Evolutionary conservation across 2,113 vertebrate genomes (phyloP).

Genomic region (Neopipo cinnamomea): DNA sequence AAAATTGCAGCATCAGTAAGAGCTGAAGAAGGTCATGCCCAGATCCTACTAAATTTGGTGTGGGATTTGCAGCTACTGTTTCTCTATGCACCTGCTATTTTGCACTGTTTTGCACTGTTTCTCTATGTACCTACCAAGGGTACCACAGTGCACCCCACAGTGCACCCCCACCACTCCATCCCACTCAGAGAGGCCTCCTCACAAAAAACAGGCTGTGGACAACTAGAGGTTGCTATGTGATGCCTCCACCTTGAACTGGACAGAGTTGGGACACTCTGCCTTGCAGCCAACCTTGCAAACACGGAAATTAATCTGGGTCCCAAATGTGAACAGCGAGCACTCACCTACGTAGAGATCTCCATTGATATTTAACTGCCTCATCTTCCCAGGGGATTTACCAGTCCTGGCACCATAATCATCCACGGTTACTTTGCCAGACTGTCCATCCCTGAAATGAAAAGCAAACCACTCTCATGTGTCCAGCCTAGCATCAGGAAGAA

Average conservation of each 20-base stretch:
- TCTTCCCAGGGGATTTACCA: conserved; percentile 87
- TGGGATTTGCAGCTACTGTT: background rate
- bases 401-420: conserved; percentile 94
- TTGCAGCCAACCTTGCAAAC: background rate
- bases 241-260: background rate
- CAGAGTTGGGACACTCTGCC: background rate
- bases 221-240: background rate
- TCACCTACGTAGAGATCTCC: conserved; percentile 91
- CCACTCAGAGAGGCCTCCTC: background rate
- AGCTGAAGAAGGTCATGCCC: background rate
- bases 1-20: background rate
- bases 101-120: background rate
- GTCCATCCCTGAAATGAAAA: conserved; percentile 83
- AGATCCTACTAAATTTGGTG: background rate
- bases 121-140: rapidly evolving
- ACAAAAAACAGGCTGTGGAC: background rate
- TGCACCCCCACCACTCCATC: too few species aligned
- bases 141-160: rapidly evolving
- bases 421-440: conserved; percentile 91
- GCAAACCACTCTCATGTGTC: background rate
- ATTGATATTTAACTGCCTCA: conserved; percentile 94
- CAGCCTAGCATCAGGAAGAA: rapidly evolving
- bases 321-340: background rate
- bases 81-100: background rate
- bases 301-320: background rate